Base-by-base conservation (phyloP, 1,140 invertebrate species). In the Ganaspis sp. region DNA sequence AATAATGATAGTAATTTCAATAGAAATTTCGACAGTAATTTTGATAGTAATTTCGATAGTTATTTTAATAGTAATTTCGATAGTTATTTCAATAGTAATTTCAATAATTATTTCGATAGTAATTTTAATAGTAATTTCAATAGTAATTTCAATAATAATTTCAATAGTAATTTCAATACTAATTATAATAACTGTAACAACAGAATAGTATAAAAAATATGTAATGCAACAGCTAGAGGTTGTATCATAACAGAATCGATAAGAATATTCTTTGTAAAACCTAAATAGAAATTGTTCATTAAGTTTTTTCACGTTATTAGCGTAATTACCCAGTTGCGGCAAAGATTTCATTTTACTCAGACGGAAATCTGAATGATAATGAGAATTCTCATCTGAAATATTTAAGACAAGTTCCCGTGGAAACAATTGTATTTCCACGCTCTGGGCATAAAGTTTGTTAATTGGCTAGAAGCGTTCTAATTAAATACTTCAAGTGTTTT, bases 341-440 rank as follows among this genome's bases (percentile, higher is more conserved):
- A 58, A 23, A 58, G 21, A 21, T 58, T 58, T 21, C 9, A 58
- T 58, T 23, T 58, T 17, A 21, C 9, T 23, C 19, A 9, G 23
- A 26, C 12, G 26, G 1, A 29, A 64, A 64, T 64, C 23, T 64
- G 11, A 64, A 26, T 64, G 58, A 64, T 64, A 64, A 29, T n/a
- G 15, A n/a, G 12, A 26, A 29, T 29, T n/a, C 26, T 64, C 26
- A 34, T 64, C 23, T n/a, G 26, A 64, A n/a, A 29, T 29, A 64
- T 34, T 64, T 64, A 64, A 29, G 12, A 64, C 58, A n/a, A 15
- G 23, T 64, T 49, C 23, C 58, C 58, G 12, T 29, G 11, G 26
- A 64, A 64, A 64, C 58, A 64, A 34, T 64, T 64, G 26, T 64
- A 17, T 64, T 64, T 64, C 26, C 58, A 64, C 58, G 58, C 58